Base-by-base conservation (phyloP, 2,888 invertebrate species). In the Steinernema scapterisci region DNA sequence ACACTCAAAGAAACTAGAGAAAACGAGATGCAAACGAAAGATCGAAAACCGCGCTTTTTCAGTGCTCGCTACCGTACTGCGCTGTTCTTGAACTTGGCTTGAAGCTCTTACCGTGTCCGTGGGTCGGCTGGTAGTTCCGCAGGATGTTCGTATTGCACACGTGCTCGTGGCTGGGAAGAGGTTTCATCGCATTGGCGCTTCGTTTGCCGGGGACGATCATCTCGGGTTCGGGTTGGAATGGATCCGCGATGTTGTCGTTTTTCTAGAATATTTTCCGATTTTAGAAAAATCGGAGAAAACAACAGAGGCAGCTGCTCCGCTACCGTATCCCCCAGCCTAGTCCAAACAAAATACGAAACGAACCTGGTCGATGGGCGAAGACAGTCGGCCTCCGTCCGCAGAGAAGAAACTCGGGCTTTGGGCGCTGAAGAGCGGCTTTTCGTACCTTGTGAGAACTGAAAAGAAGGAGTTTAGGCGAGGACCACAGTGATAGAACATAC, bases 91-190 rank as follows among this genome's bases (percentile, higher is more conserved):
- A 7, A 38, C 38, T 38, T 38, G 3, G 9, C 38, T 38, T 38
- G 3, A 38, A 38, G 38, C 38, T 9, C 38, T 81, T 73, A 83
- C 83, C 82, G 52, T 82, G 82, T 21, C 84, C 84, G 45, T 74
- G 76, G 71, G 78, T 75, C 11, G 84, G 84, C 43, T 79, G 78
- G 73, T 82, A 80, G 54, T 82, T 79, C n/a, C 72, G 75, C 45
- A 78, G 79, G 38, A 82, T 80, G 52, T 75, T 79, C 25, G 77
- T 83, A 45, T 83, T 78, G 77, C 84, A 84, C 7, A 84, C 84
- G 51, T 83, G 75, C 51, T 82, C 81, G 31, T 77, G 81, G 21
- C 51, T 48, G 5, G 80, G 76, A 31, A 80, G 74, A 27, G 76
- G 51, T 51, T 77, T 74, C 27, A 72, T 70, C 13, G 48, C 56